Base-by-base conservation (phyloP, 2,113 vertebrate genomes). In the Baryphthengus martii region DNA sequence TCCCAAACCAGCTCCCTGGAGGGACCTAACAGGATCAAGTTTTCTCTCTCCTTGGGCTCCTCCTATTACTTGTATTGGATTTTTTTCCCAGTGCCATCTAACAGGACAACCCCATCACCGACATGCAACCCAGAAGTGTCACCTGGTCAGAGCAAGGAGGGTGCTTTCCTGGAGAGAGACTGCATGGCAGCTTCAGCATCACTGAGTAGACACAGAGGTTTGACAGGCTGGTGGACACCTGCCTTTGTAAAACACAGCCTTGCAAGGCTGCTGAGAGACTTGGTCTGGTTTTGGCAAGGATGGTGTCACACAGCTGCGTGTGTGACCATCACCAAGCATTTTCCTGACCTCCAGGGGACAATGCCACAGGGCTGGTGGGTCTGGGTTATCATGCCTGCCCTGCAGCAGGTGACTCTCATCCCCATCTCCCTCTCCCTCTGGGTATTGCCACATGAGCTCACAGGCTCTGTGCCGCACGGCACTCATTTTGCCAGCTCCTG, bases 241-340 rank as follows among this genome's bases (percentile, higher is more conserved):
- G 47, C 56, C 70, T n/a, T 31, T 13, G 15, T 17, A 9, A 58
- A 65, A 39, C 70, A 50, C 76, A 58, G 29, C 58, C 50, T 12
- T 10, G 4, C 37, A 7, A 28, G 21, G 28, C 56, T 24, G 37
- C 68, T 5, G 42, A 1, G 18, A 50, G 24, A 31, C n/a, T 15
- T 3, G 29, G 4, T 31, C 39, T n/a, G 56, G 13, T 23, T 62
- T 26, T 14, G 58, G 12, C 37, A 68, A 31, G 37, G 70, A 20
- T 19, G 37, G 55, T 14, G 28, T n/a, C 63, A 13, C 4, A 3
- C 40, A 40, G 44, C 16, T 10, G 35, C 3, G 0, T 3, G 12
- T 10, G 40, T 19, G 35, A 25, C 52, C 35, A 2, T 42, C 2
- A 1, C 59, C 2, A 2, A 33, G 68, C 2, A 9, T 80, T 52